Evolutionary conservation across 2,113 vertebrate genomes (phyloP), one percentile per base, ranked within the genome.

Genomic region (Turdus rufiventris): DNA sequence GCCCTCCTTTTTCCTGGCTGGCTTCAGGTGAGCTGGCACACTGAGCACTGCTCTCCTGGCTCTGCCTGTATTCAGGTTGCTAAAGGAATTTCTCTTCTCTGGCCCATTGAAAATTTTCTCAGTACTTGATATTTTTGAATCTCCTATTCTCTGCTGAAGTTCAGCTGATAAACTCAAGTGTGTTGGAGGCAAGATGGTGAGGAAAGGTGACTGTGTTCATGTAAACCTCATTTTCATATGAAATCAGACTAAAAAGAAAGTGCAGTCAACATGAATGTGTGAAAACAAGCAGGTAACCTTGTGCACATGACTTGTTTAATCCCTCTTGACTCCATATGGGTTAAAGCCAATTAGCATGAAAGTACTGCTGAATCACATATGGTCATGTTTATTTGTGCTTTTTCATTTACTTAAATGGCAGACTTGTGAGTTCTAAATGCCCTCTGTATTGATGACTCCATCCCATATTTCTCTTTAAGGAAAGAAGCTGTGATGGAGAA

Each of bases 351-450:
- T 99, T 98, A 98, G 96, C 93, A 94, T 98, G 97, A 98, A 98
- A 98, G 98, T 98, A 97, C 96, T 94, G 97, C 97, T 97, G 98
- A 95, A 98, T 97, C 98, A 98, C 98, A 99, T 98, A 98, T 98
- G 98, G 97, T 96, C 91, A n/a, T 96, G 98, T 99, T 99, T 99
- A 97, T 98, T 98, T 98, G 97, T 97, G 97, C 97, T 97, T 98
- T 98, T 98, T 99, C 98, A 99, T 99, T 99, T 98, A 96, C 98
- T 98, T 98, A 98, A 99, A 98, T 98, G 98, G 97, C 98, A 97
- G 97, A 93, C 93, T 96, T 51, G 28, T 76, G 88, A 97, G 97
- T 99, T 98, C 98, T 98, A 98, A 98, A 98, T 98, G 98, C 95
- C 96, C 91, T 96, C 77, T 93, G 74, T 98, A 99, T 99, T 98